Percentiles rank a stretch among this genome's conserved stretches.
These are phyloP conservation scores for Notocelia uddmanniana DNA, from an alignment of 2,888 invertebrate species.

Conservation along the genomic window DNA sequence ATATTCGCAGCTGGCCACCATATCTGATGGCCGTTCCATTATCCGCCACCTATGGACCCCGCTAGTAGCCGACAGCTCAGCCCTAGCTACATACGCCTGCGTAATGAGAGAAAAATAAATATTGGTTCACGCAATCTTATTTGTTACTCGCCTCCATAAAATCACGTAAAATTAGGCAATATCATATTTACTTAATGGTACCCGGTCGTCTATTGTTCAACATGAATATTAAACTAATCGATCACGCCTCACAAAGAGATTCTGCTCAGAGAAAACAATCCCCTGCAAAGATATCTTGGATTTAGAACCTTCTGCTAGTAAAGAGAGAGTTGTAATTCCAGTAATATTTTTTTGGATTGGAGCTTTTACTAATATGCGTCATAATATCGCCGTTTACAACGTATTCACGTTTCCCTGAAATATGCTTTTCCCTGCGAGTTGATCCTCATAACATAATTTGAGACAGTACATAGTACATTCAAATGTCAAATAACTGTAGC, in stretches of 20 bases:
- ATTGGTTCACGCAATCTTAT: no score
- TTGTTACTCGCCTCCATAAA: background rate
- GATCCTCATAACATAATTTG: background rate
- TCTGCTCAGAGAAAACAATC: background rate
- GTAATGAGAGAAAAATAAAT: no score
- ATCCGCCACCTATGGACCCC: no score
- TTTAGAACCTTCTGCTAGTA: background rate
- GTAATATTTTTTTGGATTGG: background rate
- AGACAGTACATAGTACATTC: no score
- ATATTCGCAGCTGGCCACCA: no score
- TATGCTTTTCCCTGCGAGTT: background rate
- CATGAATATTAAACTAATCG: slow-evolving; percentile 1
- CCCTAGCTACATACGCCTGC: no score
- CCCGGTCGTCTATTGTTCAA: background rate
- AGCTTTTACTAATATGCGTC: background rate
- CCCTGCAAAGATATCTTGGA: background rate
- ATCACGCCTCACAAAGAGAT: slow-evolving; percentile 8
- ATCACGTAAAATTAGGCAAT: no score
- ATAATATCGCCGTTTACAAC: background rate
- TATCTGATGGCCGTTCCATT: no score
- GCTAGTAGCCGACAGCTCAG: no score
- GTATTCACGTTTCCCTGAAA: background rate
- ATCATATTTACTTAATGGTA: no score
- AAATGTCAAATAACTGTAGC: no score
- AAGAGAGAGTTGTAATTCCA: background rate